Base-by-base conservation (phyloP, 1,140 invertebrate species). In the Kradibia gibbosae region DNA sequence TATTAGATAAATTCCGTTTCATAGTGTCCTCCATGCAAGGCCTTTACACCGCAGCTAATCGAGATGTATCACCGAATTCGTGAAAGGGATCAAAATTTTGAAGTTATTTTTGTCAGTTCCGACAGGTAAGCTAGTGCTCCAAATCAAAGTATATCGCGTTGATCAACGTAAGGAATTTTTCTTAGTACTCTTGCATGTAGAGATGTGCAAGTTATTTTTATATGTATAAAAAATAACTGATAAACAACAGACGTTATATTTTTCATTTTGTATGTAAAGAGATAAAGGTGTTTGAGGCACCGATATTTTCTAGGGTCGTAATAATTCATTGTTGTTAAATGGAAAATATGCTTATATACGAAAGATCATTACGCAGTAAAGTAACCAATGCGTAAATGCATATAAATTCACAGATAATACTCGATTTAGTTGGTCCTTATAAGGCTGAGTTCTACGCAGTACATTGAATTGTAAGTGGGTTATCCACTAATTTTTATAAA, bases 1-100 rank as follows among this genome's bases (percentile, higher is more conserved):
- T 22, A 20, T 36, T n/a, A 67, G 22, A n/a, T 39, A 39, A 39
- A 67, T 67, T 65, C 36, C 11, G 3, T 25, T 50, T 45, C n/a
- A 53, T 90, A 96, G 95, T 97, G 96, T 88, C 96, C 96, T 1
- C 96, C 96, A 7, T 97, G 96, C 86, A 94, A 95, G 87, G 94
- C 94, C 17, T 96, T 97, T 89, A 95, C 95, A 1, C 95, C 95
- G 4, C 93, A 94, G 85, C 90, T 97, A 62, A 92, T 94, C 74
- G 92, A 95, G 34, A 93, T 94, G 22, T 96, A 96, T 86, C 90
- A 94, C 31, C 93, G 93, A 78, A 92, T 97, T 75, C 93, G 93
- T 82, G 94, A 94, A 85, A 92, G 93, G 60, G 93, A 95, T 28
- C 92, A 94, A 50, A 93, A 94, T 78, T 96, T 96, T 87, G 95